Evolutionary conservation across 2,797 vertebrate genomes (phyloP), one percentile per base, ranked within the genome.

Genomic region (Catostomus latipinnis): DNA sequence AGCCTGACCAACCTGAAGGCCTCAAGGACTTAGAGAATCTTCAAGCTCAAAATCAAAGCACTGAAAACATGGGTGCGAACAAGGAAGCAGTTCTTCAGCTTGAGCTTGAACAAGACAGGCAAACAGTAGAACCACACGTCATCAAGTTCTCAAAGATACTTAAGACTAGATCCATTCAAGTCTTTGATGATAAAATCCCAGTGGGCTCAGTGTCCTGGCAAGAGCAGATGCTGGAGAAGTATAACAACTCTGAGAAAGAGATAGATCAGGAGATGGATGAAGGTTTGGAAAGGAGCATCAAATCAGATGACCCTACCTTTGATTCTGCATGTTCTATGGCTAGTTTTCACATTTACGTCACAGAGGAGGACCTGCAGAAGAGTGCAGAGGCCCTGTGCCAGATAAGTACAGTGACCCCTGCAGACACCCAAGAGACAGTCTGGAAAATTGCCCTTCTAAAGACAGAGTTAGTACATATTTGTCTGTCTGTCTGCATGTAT

Each of bases 361-460:
- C 92, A 0, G 84, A 86, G 53, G 85, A 89, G n/a, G 22, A 56
- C 12, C 76, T 94, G 89, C 89, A 92, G 68, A 87, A 10, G 12
- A 89, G 90, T 0, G 91, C 92, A 0, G 86, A 90, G 70, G 80
- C 83, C 0, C 82, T 91, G 79, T 92, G 91, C 83, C 84, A 58
- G 45, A 82, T 88, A 0, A 68, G 76, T 2, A 22, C 82, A 7
- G 58, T 77, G 14, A 84, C 66, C 6, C 5, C 1, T 45, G 10
- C 48, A 7, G 71, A 87, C 76, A 84, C 86, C 0, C 79, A 84
- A 76, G 91, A 90, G 85, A 91, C 90, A 0, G 84, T 87, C 1
- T 72, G 80, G 71, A 92, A 69, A 83, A 89, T 89, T 74, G 87
- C 90, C 43, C 68, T 85, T 12, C 83, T 90, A 82, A 91, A 92